Evolutionary conservation across 2,113 vertebrate genomes (phyloP).

Genomic region (Ciconia boyciana): DNA sequence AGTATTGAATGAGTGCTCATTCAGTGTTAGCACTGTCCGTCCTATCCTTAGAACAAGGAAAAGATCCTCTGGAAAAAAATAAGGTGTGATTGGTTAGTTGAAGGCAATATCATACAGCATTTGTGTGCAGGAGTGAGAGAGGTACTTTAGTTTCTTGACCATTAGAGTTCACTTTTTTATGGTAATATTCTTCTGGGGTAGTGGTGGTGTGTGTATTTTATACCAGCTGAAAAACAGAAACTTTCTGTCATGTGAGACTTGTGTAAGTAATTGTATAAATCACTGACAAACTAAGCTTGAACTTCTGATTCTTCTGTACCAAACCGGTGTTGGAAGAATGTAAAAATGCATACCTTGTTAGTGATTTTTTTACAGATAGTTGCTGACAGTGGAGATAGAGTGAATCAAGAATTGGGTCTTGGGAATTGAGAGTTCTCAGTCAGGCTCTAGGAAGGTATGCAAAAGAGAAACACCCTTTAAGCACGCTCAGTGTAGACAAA

Average conservation of each 20-base stretch:
- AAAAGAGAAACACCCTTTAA: background rate
- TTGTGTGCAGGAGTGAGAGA: background rate
- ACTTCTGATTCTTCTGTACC: background rate
- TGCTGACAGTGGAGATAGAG: background rate
- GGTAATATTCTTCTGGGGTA: background rate
- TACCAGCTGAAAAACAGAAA: background rate
- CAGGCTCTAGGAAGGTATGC: background rate
- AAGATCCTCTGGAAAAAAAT: background rate
- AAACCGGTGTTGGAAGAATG: background rate
- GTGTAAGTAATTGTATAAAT: background rate
- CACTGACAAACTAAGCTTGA: background rate
- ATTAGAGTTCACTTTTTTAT: background rate
- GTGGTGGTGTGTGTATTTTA: background rate
- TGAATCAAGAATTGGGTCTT: background rate
- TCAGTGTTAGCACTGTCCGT: background rate
- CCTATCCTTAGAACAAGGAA: background rate
- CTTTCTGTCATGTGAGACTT: background rate
- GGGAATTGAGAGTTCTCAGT: background rate
- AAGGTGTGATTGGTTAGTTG: background rate
- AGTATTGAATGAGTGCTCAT: background rate
- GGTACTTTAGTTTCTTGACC: background rate
- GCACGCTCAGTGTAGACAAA: rapidly evolving
- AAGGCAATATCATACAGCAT: background rate
- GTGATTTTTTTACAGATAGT: background rate
- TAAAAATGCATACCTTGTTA: background rate